A percentile compares a stretch with the other conserved stretches of the same genome.
Conservation (phyloP, 2,797 vertebrate species). For the Botia kubotai region DNA sequence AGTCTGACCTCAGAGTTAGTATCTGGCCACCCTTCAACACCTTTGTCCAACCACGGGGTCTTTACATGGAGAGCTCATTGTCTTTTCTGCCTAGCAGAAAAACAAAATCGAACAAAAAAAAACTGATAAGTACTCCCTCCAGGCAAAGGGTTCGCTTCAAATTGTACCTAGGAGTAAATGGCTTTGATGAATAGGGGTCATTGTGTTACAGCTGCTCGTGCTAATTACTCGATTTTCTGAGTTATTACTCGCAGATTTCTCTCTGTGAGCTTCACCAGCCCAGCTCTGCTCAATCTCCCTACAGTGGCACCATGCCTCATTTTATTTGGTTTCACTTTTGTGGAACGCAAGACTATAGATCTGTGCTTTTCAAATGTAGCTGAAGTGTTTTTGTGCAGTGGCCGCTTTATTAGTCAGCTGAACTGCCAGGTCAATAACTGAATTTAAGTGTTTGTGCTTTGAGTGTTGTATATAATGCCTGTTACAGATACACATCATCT, state of each 20-base stretch:
- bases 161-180: constrained; percentile 62
- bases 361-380: constrained; percentile 45
- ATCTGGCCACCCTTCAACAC: constrained; percentile 14
- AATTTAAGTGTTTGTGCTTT: neutral
- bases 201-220: constrained; percentile 65
- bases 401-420: constrained; percentile 25
- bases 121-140: constrained; percentile 44
- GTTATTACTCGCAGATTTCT: constrained; percentile 63
- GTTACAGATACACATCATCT: neutral
- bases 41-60: constrained; percentile 13
- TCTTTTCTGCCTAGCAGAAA: constrained; percentile 11
- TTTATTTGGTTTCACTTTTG: constrained; percentile 49
- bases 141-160: constrained; percentile 53
- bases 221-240: constrained; percentile 67
- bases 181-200: constrained; percentile 67
- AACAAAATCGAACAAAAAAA: constrained; percentile 31
- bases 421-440: constrained; percentile 20
- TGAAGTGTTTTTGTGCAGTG: constrained; percentile 41
- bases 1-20: constrained; percentile 28
- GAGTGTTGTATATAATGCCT: constrained; percentile 4
- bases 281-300: constrained; percentile 47
- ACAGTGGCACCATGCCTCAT: constrained; percentile 46
- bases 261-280: constrained; percentile 58
- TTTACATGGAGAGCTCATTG: constrained; percentile 19
- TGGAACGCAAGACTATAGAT: constrained; percentile 46